Conservation (phyloP, 2,797 vertebrate genomes). For the Poecilia picta region DNA sequence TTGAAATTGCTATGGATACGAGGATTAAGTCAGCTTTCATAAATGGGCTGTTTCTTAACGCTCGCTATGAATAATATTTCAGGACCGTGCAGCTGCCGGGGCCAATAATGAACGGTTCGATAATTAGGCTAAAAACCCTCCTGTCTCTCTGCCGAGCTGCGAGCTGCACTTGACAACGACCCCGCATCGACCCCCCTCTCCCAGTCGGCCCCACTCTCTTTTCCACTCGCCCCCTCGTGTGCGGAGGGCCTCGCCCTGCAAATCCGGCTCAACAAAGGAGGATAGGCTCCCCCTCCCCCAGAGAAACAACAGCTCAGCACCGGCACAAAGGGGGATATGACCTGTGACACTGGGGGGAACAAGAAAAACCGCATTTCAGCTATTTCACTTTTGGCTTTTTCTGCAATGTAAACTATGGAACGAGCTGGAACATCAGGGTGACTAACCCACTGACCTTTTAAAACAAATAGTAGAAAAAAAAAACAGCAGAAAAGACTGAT, state of each 20-base stretch:
- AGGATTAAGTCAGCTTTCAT: slow-evolving; percentile 71
- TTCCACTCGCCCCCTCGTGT: slow-evolving; percentile 19
- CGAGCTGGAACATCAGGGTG: slow-evolving; percentile 17
- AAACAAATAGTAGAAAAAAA: slow-evolving; percentile 2
- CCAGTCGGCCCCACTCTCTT: slow-evolving; percentile 14
- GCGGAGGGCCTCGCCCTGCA: slow-evolving; percentile 67
- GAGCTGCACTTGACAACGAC: slow-evolving; percentile 60
- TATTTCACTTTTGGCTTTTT: slow-evolving; percentile 26
- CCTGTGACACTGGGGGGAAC: slow-evolving; percentile 66
- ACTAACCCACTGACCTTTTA: slow-evolving; percentile 21
- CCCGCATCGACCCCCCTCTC: slow-evolving; percentile 21
- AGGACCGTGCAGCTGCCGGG: slow-evolving; percentile 67
- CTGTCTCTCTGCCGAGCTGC: slow-evolving; percentile 32
- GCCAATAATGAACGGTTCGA: slow-evolving; percentile 61
- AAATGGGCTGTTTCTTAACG: slow-evolving; percentile 65
- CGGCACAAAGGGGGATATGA: slow-evolving; percentile 70
- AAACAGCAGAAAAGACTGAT: slow-evolving; percentile 1
- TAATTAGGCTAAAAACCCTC: slow-evolving; percentile 54
- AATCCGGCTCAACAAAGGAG: slow-evolving; percentile 75
- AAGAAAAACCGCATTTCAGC: slow-evolving; percentile 54
- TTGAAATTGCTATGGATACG: slow-evolving; percentile 72
- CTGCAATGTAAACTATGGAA: slow-evolving; percentile 9
- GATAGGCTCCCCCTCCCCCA: slow-evolving; percentile 68
- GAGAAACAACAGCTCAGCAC: slow-evolving; percentile 63
- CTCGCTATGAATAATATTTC: slow-evolving; percentile 70